Evolutionary conservation across 2,888 invertebrate genomes (phyloP), one percentile per base, ranked within the genome.

Genomic region (Watsonalla cultraria): DNA sequence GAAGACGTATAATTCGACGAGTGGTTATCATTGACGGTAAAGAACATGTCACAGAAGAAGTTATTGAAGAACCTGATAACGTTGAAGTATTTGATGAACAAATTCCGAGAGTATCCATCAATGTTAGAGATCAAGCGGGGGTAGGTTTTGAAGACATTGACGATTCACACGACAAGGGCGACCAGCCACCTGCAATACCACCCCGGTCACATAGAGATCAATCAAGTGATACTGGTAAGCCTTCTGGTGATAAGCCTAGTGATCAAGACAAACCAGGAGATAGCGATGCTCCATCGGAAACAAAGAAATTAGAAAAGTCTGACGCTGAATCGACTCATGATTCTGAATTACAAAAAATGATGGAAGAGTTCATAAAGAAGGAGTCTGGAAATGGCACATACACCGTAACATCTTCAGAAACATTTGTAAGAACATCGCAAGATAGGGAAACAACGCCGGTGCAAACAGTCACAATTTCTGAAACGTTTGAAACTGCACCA

Each of bases 1-100:
- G 94, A 13, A 91, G 95, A 49, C 93, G 94, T 60, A 95, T 96
- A 14, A 95, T 97, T 52, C 92, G 95, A 53, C 93, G 94, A 62
- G 92, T 95, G 4, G 94, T 95, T 0, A 94, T 96, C 6, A 93
- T 96, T 55, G 94, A 97, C 76, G 97, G 97, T 0, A 95, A 96
- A 82, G 97, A 97, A 84, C 94, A 95, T 58, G 92, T 96, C 0
- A 94, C 94, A 7, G 97, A 97, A 81, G 96, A 97, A 85, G 84
- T 96, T 0, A 91, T 96, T 47, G 97, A 97, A 72, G 96, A 96
- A 78, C 97, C 97, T 0, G 96, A 95, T 71, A 94, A 94, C 76
- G 87, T 95, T 5, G 95, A 95, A 82, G 90, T 94, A 8, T 92
- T 92, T 39, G 94, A 94, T 74, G 94, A 96, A 80, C 93, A 93